A percentile compares a stretch with the other conserved stretches of the same genome.
Evolutionary conservation across 2,113 vertebrate species (phyloP).

Genomic region (Lucifuga dentata): DNA sequence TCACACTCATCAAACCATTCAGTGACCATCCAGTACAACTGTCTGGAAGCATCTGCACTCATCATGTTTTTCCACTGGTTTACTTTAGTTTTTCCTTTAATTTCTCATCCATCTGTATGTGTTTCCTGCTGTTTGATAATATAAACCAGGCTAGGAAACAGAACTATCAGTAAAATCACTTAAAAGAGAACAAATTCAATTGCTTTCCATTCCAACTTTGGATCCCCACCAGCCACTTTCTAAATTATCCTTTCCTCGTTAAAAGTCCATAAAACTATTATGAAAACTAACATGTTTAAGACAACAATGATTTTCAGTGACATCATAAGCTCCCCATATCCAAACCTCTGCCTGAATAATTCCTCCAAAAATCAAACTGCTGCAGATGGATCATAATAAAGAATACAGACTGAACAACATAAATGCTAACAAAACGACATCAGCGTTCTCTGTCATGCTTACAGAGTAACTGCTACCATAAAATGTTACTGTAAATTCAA

Average conservation of each 20-base stretch:
- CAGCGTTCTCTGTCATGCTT: conserved; percentile 27
- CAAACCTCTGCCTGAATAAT: conserved; percentile 1
- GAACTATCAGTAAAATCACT: no score
- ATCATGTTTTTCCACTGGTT: no score
- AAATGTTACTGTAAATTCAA: conserved; percentile 38
- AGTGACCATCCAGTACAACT: no score
- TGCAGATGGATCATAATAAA: conserved; percentile 6
- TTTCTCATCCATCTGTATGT: no score
- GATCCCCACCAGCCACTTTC: conserved; percentile 13
- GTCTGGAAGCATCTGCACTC: no score
- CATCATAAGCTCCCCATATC: conserved; percentile 25
- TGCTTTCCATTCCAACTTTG: no score
- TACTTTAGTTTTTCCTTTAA: no score
- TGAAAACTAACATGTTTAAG: no score
- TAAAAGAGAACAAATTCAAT: no score
- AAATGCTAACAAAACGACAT: conserved; percentile 40
- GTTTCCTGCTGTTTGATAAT: no score
- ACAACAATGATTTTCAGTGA: not conserved
- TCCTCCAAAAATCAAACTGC: conserved; percentile 5
- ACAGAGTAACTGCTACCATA: conserved; percentile 1
- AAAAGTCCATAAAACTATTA: conserved; percentile 4
- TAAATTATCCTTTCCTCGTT: conserved; percentile 16
- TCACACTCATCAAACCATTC: no score
- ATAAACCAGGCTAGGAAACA: no score
- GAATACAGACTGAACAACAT: not conserved